These are phyloP conservation scores for Babyrousa celebensis DNA, from an alignment of 2,797 vertebrate genomes.

Conservation along the genomic window DNA sequence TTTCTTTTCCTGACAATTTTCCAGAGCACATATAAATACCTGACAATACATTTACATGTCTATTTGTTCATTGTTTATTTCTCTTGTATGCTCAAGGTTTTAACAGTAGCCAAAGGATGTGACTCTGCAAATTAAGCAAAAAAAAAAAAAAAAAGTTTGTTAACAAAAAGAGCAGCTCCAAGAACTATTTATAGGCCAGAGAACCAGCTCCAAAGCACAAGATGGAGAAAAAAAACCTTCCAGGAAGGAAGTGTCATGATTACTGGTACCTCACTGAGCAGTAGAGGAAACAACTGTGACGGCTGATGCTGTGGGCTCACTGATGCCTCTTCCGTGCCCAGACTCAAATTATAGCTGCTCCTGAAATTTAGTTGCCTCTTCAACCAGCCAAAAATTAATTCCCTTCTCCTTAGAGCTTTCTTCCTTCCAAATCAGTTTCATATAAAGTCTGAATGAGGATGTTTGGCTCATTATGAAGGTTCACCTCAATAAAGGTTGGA, in stretches of 20 bases:
- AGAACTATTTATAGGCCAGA: neutral
- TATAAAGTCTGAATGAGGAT: neutral
- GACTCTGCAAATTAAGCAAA: neutral
- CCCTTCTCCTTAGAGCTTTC: neutral
- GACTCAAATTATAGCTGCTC: neutral
- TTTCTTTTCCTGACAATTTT: neutral
- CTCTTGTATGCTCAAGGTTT: neutral
- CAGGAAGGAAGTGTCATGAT: neutral
- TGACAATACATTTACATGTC: neutral
- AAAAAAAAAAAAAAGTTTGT: neutral
- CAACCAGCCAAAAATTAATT: neutral
- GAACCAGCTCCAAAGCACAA: neutral
- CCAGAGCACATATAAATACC: neutral
- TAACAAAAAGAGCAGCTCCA: neutral
- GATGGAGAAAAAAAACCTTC: neutral
- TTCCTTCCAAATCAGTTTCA: neutral
- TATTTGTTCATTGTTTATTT: neutral
- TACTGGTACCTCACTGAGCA: neutral
- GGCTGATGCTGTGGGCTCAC: accelerated
- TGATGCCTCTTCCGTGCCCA: neutral
- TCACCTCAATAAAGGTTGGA: neutral
- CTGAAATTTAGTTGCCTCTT: neutral
- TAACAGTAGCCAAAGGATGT: neutral
- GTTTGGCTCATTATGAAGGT: neutral
- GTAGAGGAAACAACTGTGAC: accelerated